Percentiles rank a stretch among this genome's conserved stretches.
These are phyloP conservation scores for Camponotus floridanus DNA, from an alignment of 1,140 invertebrate genomes.

Conservation along the genomic window DNA sequence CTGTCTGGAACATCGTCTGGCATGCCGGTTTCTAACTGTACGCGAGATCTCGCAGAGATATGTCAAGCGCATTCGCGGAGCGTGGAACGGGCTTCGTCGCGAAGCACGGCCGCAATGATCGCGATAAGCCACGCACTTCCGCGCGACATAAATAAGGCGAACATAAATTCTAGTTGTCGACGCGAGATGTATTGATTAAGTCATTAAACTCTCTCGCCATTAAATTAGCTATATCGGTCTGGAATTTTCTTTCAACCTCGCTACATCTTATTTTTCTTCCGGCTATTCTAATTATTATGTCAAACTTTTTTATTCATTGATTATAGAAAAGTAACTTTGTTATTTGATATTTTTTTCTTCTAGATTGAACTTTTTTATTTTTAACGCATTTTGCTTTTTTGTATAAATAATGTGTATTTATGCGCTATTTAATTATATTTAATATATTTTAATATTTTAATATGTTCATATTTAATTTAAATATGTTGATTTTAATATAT, in stretches of 20 bases:
- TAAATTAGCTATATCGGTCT: background rate
- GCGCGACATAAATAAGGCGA: constrained; percentile 33
- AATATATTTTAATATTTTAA: background rate
- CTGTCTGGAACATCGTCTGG: constrained; percentile 35
- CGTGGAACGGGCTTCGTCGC: constrained; percentile 30
- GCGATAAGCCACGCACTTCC: constrained; percentile 24
- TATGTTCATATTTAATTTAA: background rate
- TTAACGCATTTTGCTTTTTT: background rate
- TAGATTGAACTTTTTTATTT: background rate
- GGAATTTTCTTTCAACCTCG: background rate
- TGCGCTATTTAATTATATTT: too few relatives aligned
- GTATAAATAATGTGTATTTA: background rate
- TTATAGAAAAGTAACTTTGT: background rate
- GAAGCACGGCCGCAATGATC: constrained; percentile 27
- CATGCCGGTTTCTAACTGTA: constrained; percentile 32
- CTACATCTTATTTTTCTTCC: background rate
- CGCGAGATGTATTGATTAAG: constrained; percentile 12
- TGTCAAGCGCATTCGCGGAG: constrained; percentile 35
- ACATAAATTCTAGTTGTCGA: background rate
- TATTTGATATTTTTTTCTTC: background rate
- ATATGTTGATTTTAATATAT: background rate
- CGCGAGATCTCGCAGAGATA: constrained; percentile 55
- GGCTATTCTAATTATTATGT: background rate
- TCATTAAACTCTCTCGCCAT: background rate
- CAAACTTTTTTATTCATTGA: background rate